Conservation (phyloP, 2,888 invertebrate species). For the Chromoteleia sp. region DNA sequence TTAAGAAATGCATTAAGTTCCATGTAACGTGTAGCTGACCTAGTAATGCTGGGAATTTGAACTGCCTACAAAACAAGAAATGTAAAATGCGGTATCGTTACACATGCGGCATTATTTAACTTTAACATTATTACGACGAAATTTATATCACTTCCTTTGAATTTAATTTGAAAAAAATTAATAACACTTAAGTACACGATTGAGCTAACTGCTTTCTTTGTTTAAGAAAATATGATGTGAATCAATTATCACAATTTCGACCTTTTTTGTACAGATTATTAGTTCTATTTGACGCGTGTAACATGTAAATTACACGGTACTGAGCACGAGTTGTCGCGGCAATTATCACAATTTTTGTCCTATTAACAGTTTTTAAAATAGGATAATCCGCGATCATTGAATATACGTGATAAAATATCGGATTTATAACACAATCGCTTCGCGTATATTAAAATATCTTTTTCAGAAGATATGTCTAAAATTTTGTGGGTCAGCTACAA, state of each 20-base stretch:
- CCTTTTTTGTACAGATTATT: slow-evolving; percentile 20
- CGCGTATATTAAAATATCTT: slow-evolving; percentile 45
- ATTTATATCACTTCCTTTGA: background rate
- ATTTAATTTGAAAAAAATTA: background rate
- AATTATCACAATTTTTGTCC: slow-evolving; percentile 48
- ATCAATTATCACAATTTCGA: slow-evolving; percentile 34
- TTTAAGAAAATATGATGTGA: slow-evolving; percentile 15
- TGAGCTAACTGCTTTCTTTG: background rate
- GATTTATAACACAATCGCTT: slow-evolving; percentile 6
- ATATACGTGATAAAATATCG: background rate
- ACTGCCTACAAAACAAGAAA: slow-evolving; percentile 34
- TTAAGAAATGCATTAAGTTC: slow-evolving; percentile 28
- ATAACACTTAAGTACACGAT: background rate
- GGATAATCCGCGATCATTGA: background rate
- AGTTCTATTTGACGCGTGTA: slow-evolving; percentile 44
- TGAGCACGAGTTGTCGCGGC: slow-evolving; percentile 47
- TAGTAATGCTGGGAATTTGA: slow-evolving; percentile 40
- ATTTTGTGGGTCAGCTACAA: slow-evolving; percentile 68
- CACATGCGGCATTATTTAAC: background rate
- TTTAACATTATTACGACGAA: no score
- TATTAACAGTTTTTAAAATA: slow-evolving; percentile 32
- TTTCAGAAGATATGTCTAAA: slow-evolving; percentile 57
- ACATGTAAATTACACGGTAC: slow-evolving; percentile 59
- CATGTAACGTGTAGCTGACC: slow-evolving; percentile 38
- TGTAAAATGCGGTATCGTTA: slow-evolving; percentile 24